Conservation (phyloP, 1,140 invertebrate species). For the Sarcophaga bullata region DNA sequence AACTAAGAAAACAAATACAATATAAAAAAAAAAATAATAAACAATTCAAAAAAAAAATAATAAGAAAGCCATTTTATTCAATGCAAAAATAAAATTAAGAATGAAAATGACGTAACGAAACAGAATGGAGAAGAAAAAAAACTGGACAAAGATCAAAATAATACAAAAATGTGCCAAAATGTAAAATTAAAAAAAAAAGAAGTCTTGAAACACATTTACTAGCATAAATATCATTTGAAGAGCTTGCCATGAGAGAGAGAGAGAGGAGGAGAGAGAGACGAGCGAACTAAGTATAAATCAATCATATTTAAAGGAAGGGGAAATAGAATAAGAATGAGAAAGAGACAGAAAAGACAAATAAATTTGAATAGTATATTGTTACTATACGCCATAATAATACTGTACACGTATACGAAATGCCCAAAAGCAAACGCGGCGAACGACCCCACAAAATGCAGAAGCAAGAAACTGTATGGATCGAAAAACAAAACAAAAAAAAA, state of each 20-base stretch:
- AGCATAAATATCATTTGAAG: too few species aligned
- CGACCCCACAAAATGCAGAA: conserved; percentile 29
- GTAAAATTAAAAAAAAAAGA: conserved; percentile 9
- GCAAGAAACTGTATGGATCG: background rate
- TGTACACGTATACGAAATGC: conserved; percentile 34
- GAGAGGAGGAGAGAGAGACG: too few species aligned
- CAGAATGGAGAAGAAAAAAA: too few species aligned
- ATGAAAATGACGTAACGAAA: too few species aligned
- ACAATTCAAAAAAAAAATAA: too few species aligned
- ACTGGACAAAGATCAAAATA: conserved; percentile 23
- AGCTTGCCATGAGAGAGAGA: too few species aligned
- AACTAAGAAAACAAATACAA: too few species aligned
- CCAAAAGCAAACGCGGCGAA: conserved; percentile 32
- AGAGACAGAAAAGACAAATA: background rate
- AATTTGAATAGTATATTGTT: background rate
- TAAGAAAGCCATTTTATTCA: too few species aligned
- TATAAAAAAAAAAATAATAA: too few species aligned
- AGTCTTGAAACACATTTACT: background rate
- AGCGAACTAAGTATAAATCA: too few species aligned
- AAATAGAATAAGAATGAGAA: background rate
- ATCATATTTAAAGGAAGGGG: too few species aligned
- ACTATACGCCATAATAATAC: conserved; percentile 16
- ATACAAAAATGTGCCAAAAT: conserved; percentile 36
- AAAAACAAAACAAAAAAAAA: conserved; percentile 14
- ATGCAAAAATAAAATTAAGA: too few species aligned